Base-by-base conservation (phyloP, 1,140 invertebrate species). In the Antheraea pernyi region DNA sequence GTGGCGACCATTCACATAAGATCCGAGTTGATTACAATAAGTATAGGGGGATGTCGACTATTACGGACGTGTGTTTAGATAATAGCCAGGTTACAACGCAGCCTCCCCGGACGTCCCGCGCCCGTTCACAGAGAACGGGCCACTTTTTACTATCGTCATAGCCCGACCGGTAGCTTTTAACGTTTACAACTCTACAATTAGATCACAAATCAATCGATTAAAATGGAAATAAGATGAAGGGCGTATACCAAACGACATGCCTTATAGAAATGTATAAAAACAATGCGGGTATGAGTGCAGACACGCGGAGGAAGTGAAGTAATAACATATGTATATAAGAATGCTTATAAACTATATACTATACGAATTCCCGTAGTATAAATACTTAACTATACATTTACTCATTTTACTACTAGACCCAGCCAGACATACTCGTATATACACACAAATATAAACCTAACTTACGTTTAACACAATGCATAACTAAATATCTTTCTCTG, bases 11-110 rank as follows among this genome's bases (percentile, higher is more conserved):
- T 16, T 16, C 46, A 53, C 46, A 53, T 6, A 16, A 53, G 11
- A 53, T 53, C 11, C 6, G 46, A 53, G 11, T 16, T 53, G 46
- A 53, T 53, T 53, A 16, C 16, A 53, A n/a, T 53, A 53, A 53
- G 46, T 53, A 53, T 53, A 63, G 37, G 13, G 37, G 61, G 61
- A 13, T 48, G 37, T 16, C 37, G 19, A 18, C 71, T 65, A n/a
- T 63, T 63, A 63, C 30, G 11, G 61, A 9, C n/a, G 66, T 75
- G 73, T 70, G 70, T 71, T 75, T 73, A 75, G 73, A 79, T 79
- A 79, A 82, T 79, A 75, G 79, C 71, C 77, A 74, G 71, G 53
- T 61, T 75, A 79, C 78, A 76, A 80, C 80, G 77, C 77, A 78
- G 22, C 59, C 22, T 30, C 22, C 59, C 22, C 18, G 19, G 9